A percentile compares a stretch with the other conserved stretches of the same genome.
Evolutionary conservation across 2,888 invertebrate species (phyloP).

Genomic region (Allygus modestus): DNA sequence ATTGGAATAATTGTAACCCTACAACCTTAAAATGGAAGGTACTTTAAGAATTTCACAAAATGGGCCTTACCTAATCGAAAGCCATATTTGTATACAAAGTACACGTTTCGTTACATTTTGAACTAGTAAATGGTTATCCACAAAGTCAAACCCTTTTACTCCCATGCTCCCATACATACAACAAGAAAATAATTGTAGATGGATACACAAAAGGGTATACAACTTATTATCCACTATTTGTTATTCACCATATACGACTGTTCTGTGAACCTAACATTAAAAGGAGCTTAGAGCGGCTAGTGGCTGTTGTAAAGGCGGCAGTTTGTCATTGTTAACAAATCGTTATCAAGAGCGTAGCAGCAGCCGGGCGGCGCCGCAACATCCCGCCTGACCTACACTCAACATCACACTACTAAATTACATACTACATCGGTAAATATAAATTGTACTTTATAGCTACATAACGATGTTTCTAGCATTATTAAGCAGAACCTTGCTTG

Average conservation of each 20-base stretch:
- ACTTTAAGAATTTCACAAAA: too few relatives aligned
- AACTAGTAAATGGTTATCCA: too few relatives aligned
- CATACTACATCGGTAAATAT: not conserved
- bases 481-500: not conserved
- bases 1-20: too few relatives aligned
- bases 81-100: too few relatives aligned
- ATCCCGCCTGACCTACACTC: not conserved
- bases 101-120: too few relatives aligned
- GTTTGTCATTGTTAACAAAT: slow-evolving; percentile 20
- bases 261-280: not conserved
- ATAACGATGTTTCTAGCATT: not conserved
- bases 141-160: too few relatives aligned
- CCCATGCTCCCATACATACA: too few relatives aligned
- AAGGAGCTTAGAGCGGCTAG: not conserved
- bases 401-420: not conserved
- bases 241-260: not conserved
- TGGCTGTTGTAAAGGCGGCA: not conserved
- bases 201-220: too few relatives aligned
- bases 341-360: not conserved
- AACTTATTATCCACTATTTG: too few relatives aligned
- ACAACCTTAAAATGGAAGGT: too few relatives aligned
- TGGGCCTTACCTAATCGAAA: too few relatives aligned
- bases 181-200: too few relatives aligned
- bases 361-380: slow-evolving; percentile 10
- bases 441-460: not conserved